Evolutionary conservation across 2,113 vertebrate genomes (phyloP).

Genomic region (Vulpes vulpes): DNA sequence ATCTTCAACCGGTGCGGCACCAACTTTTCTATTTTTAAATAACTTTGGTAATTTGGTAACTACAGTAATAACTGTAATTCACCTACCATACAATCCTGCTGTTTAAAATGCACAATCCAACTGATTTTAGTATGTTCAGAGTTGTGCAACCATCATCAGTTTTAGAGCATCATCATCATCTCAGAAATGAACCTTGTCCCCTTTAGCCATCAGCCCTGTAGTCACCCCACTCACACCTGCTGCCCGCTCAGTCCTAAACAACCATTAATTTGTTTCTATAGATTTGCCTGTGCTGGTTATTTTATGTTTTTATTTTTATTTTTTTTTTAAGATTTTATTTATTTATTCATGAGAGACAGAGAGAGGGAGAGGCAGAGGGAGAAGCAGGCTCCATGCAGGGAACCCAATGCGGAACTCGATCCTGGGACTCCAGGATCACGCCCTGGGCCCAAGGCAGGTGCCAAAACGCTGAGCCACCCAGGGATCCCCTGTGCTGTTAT

Average conservation of each 20-base stretch:
- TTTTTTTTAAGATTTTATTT: no score
- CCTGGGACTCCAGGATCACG: no score
- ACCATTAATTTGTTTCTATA: neutral
- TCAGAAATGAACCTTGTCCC: neutral
- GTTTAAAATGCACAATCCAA: rapidly evolving
- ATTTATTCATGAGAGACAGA: no score
- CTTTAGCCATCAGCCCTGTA: rapidly evolving
- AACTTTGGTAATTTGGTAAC: neutral
- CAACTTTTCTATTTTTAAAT: neutral
- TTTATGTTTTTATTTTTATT: neutral
- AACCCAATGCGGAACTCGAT: no score
- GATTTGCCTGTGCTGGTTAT: neutral
- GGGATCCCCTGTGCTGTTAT: neutral
- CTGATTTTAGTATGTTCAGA: neutral
- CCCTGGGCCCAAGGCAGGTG: no score
- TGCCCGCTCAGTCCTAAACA: neutral
- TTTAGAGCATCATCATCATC: neutral
- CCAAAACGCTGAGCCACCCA: no score
- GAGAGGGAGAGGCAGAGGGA: no score
- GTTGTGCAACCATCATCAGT: neutral
- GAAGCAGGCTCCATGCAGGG: no score
- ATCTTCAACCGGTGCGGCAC: neutral
- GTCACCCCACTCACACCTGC: no score
- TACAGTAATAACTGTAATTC: neutral
- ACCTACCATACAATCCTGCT: neutral